These are phyloP conservation scores for Tetramorium alpestre DNA, from an alignment of 1,140 invertebrate genomes.

Conservation along the genomic window DNA sequence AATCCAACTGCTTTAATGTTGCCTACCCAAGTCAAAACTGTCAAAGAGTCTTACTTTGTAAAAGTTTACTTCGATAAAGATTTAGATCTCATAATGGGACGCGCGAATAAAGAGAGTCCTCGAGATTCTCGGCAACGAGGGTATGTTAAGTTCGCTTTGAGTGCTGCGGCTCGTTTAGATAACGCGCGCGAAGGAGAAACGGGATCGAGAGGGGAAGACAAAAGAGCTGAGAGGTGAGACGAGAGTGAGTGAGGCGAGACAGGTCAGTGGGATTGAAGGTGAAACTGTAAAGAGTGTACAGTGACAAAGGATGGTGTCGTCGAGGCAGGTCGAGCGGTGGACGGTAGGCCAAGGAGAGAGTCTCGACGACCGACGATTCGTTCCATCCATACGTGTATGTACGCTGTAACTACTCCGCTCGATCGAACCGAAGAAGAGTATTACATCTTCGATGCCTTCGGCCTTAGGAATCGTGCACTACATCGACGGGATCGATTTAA, in stretches of 20 bases:
- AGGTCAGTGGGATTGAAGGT: slow-evolving; percentile 53
- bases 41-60: neutral
- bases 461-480: slow-evolving; percentile 21
- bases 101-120: slow-evolving; percentile 17
- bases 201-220: neutral
- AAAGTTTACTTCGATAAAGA: neutral
- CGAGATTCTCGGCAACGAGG: slow-evolving; percentile 40
- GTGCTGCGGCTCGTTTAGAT: slow-evolving; percentile 55
- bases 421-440: slow-evolving; percentile 59
- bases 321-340: neutral
- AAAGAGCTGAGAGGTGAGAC: neutral
- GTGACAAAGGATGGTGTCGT: slow-evolving; percentile 33
- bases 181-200: neutral
- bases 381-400: slow-evolving; percentile 11
- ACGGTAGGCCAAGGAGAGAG: slow-evolving; percentile 8
- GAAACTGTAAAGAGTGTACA: slow-evolving; percentile 56
- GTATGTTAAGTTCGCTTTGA: slow-evolving; percentile 65
- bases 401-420: slow-evolving; percentile 38
- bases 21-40: neutral
- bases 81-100: neutral
- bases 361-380: slow-evolving; percentile 52
- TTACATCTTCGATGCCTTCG: slow-evolving; percentile 31
- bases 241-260: neutral
- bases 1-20: neutral
- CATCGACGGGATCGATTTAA: slow-evolving; percentile 34